Conservation (phyloP, 2,888 invertebrate species). For the Melanotus villosus region DNA sequence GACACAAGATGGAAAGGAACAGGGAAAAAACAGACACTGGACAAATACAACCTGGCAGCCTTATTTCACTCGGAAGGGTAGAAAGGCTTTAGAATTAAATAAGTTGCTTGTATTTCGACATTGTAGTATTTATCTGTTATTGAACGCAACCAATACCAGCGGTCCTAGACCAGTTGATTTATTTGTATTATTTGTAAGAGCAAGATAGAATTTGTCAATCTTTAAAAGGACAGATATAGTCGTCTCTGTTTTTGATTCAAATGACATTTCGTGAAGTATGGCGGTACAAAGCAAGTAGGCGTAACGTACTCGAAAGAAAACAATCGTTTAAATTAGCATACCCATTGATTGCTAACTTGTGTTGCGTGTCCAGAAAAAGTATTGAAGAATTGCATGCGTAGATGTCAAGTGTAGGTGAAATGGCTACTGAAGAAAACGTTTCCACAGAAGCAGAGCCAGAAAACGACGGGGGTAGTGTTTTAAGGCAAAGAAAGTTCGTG, state of each 20-base stretch:
- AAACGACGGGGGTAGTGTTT: slow-evolving; percentile 58
- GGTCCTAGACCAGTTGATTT: no score
- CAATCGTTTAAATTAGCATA: slow-evolving; percentile 44
- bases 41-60: no score
- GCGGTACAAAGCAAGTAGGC: slow-evolving; percentile 42
- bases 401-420: slow-evolving; percentile 52
- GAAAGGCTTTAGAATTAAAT: no score
- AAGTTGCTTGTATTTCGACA: no score
- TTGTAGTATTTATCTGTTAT: no score
- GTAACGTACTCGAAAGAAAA: slow-evolving; percentile 42
- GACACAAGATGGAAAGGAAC: no score
- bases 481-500: slow-evolving; percentile 71
- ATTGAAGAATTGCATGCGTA: background rate
- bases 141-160: no score
- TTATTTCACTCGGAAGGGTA: no score
- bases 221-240: background rate
- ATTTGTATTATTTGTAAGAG: no score
- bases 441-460: slow-evolving; percentile 43
- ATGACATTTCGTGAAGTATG: slow-evolving; percentile 36
- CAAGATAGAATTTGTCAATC: no score
- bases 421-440: slow-evolving; percentile 57
- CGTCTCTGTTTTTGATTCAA: background rate
- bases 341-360: slow-evolving; percentile 49
- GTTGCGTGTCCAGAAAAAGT: slow-evolving; percentile 41
- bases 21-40: no score